These are phyloP conservation scores for Lipotes vexillifer DNA, from an alignment of 2,113 vertebrate genomes.

Conservation along the genomic window DNA sequence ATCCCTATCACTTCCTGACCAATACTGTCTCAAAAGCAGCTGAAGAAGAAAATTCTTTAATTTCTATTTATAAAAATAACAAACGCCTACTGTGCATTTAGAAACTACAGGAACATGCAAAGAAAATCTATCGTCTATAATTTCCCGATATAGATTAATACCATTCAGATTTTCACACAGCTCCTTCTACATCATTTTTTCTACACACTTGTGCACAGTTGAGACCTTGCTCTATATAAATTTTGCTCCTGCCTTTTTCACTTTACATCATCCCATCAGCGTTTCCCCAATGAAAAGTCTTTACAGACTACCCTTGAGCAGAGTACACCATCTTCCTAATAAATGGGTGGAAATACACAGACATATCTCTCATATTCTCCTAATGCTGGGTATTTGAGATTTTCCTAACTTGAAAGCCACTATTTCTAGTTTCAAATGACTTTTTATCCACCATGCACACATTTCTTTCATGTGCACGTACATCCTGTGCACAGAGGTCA, in stretches of 20 bases:
- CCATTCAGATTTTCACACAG: neutral
- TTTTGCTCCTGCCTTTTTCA: neutral
- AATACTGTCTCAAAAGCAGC: neutral
- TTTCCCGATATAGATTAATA: neutral
- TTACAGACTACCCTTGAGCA: neutral
- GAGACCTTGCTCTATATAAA: neutral
- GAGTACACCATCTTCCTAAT: neutral
- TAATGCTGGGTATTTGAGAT: neutral
- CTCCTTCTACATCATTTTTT: neutral
- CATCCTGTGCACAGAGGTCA: neutral
- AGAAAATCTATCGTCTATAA: neutral
- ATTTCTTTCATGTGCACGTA: neutral
- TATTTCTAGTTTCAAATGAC: neutral
- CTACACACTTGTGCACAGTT: neutral
- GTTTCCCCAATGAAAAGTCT: neutral
- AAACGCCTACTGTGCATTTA: neutral
- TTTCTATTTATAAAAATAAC: neutral
- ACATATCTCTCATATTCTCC: neutral
- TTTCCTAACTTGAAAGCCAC: neutral
- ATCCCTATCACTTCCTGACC: neutral
- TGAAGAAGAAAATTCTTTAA: neutral
- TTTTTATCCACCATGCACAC: neutral
- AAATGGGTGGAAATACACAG: neutral
- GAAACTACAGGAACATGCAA: neutral
- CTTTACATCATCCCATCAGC: neutral